Percentiles rank a stretch among this genome's conserved stretches.
These are phyloP conservation scores for Drosophila algonquin DNA, from an alignment of 2,888 invertebrate genomes.

Conservation along the genomic window DNA sequence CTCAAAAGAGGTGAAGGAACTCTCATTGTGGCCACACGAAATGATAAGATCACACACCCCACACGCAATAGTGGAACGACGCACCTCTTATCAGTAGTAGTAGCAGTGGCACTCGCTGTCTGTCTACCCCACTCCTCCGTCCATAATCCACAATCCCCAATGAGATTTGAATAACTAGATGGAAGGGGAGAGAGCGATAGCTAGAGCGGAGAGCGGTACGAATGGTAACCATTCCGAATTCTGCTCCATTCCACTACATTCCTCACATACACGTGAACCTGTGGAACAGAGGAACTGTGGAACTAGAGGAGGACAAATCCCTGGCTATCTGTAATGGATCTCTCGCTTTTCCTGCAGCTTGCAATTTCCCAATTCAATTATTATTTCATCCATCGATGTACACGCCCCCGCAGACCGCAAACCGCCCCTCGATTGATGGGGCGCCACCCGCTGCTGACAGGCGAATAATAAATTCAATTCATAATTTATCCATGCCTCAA, in stretches of 20 bases:
- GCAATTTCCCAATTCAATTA: slow-evolving; percentile 29
- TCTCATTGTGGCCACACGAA: slow-evolving; percentile 48
- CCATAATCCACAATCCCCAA: background rate
- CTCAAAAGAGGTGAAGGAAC: slow-evolving; percentile 70
- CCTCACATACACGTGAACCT: no score
- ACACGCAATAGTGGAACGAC: slow-evolving; percentile 36
- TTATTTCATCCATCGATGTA: slow-evolving; percentile 32
- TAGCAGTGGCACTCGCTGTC: background rate
- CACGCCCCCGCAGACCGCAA: slow-evolving; percentile 6
- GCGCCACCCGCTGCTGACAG: slow-evolving; percentile 37
- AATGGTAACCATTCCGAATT: no score
- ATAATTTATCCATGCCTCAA: slow-evolving; percentile 77
- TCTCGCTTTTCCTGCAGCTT: background rate
- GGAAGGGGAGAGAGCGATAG: background rate
- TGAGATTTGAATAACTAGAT: background rate
- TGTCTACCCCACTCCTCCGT: background rate
- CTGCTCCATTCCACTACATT: no score
- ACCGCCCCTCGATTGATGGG: slow-evolving; percentile 10
- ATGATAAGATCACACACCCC: slow-evolving; percentile 60
- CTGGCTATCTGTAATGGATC: slow-evolving; percentile 34
- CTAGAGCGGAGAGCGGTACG: no score
- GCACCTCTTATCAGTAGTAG: slow-evolving; percentile 54
- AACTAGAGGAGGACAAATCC: background rate
- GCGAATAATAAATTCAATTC: slow-evolving; percentile 67
- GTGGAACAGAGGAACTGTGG: no score